Evolutionary conservation across 92 coral and sea anemone species (phyloP).

Genomic region (Epizoanthus scotinus): DNA sequence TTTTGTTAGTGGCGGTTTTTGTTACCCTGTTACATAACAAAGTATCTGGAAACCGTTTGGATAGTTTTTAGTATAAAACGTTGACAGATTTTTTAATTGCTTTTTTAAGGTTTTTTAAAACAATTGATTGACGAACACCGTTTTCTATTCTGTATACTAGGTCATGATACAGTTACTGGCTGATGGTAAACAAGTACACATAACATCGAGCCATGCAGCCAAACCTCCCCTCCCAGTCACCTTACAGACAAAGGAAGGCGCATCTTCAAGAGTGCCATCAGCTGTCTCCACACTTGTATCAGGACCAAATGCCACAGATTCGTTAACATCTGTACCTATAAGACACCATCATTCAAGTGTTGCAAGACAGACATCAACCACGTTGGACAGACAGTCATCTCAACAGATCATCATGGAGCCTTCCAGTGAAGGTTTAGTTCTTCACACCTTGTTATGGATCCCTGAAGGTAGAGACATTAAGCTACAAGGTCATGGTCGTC

Average conservation of each 20-base stretch:
- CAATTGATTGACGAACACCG: neutral
- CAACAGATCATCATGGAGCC: conserved; percentile 9
- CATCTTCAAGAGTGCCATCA: neutral
- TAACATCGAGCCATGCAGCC: conserved; percentile 27
- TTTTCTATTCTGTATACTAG: conserved; percentile 31
- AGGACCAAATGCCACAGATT: neutral
- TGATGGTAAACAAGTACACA: conserved; percentile 68
- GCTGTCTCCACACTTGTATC: neutral
- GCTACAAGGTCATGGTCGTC: conserved; percentile 42
- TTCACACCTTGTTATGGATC: conserved; percentile 91
- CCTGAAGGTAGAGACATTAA: conserved; percentile 84
- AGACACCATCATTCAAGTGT: conserved; percentile 32
- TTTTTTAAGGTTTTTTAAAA: too few species aligned
- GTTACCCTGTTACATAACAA: too few species aligned
- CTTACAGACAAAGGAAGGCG: neutral
- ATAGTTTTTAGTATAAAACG: too few species aligned
- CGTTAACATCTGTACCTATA: conserved; percentile 24
- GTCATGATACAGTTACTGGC: conserved; percentile 68
- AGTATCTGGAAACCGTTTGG: too few species aligned
- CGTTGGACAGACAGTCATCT: neutral
- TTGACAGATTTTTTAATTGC: too few species aligned
- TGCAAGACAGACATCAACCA: neutral
- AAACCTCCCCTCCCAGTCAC: conserved; percentile 53
- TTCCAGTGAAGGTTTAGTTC: conserved; percentile 52
- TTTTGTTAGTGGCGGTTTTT: too few species aligned